Base-by-base conservation (phyloP, 1,140 invertebrate genomes). In the Dendroctonus ponderosae region DNA sequence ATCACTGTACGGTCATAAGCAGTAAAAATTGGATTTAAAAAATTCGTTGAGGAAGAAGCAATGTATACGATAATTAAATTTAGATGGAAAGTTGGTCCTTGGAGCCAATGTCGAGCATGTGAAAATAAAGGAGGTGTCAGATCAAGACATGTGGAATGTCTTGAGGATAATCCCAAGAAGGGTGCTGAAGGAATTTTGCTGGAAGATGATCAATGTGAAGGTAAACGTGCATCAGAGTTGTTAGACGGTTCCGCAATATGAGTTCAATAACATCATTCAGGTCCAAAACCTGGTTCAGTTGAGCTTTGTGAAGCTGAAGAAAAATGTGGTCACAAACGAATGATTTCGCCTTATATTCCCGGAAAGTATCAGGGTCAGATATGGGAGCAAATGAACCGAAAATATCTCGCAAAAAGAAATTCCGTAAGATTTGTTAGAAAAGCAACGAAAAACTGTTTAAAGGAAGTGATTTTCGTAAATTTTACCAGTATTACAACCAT, bases 11-110 rank as follows among this genome's bases (percentile, higher is more conserved):
- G 9, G 4, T 46, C 4, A 12, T 46, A 46, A 46, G 1, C 9
- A 46, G 9, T 11, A 46, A 46, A 11, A 11, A 46, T 52, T 26
- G 11, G 5, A 52, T 52, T 52, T 12, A 4, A 12, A 12, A 15
- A 2, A 52, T 3, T 52, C 6, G 37, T 59, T 46, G 44, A 11
- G 4, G 12, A 46, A 12, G 44, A 11, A 11, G 44, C 1, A 46
- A 46, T 46, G 3, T 46, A 46, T 11, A 11, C 1, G 3, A 11
- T 2, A 2, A 37, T 40, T 39, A 15, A 11, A 43, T 70, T 41
- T 50, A 82, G 83, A 70, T 84, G 83, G 83, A 75, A 80, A 56
- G 77, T 81, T 7, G 82, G 82, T 41, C 78, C 78, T 62, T 84
- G 83, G 83, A 78, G 81, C 46, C 75, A 76, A 41, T 84, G 83